Percentiles rank a stretch among this genome's conserved stretches.
phyloP scores from a whole-genome alignment of 2,113 vertebrate species.

The Alexandromys fortis region DNA sequence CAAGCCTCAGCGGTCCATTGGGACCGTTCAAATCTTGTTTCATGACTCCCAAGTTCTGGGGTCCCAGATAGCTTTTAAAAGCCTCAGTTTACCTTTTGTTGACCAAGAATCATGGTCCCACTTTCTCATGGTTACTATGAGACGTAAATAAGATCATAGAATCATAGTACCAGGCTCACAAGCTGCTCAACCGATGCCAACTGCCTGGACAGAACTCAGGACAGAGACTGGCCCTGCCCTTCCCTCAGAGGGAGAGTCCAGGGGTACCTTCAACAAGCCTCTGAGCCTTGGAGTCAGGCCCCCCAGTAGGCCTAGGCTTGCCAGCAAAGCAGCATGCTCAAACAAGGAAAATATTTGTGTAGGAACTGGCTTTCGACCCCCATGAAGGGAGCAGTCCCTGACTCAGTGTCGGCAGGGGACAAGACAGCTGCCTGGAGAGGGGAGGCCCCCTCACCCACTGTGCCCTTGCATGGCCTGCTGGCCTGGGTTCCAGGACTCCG shows the following conservation, averaged over 20 bases:
- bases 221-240: background rate
- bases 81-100: background rate
- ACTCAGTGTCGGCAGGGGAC: background rate
- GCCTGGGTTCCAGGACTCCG: background rate
- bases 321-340: background rate
- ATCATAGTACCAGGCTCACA: background rate
- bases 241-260: background rate
- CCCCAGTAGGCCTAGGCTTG: background rate
- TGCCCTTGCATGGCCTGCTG: background rate
- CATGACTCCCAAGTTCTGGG: background rate
- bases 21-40: background rate
- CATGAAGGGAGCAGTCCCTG: background rate
- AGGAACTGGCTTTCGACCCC: background rate
- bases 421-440: background rate
- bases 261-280: background rate
- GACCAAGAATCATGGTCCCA: background rate
- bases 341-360: constrained; percentile 66
- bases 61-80: background rate
- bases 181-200: background rate
- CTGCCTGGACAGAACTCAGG: background rate
- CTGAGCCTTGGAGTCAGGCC: background rate
- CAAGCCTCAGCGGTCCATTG: background rate
- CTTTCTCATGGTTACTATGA: accelerated
- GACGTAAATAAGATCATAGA: too few relatives aligned
- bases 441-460: background rate